Evolutionary conservation across 2,888 invertebrate species (phyloP), one percentile per base, ranked within the genome.

Genomic region (Cataglyphis livida): DNA sequence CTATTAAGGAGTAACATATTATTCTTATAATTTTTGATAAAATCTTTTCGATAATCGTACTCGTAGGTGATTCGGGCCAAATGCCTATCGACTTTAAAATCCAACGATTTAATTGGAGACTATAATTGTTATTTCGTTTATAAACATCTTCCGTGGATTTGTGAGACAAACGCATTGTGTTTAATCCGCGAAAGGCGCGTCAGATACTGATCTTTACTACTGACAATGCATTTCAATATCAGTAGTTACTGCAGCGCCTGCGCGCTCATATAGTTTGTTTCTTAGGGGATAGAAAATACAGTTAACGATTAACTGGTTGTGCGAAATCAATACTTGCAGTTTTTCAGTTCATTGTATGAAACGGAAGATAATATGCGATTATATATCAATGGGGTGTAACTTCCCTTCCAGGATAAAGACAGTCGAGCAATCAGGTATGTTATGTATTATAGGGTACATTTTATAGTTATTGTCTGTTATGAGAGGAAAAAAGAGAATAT

Each of bases 51-150:
- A 7, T 1, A 15, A 6, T 48, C 21, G 62, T 44, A 0, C 32
- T 57, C 0, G 41, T 12, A 0, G 66, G 5, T 4, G 44, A 38
- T 18, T 1, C 51, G 0, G 91, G 91, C 92, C 92, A 93, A 32
- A 86, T 6, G 6, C 6, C 35, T 7, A 93, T 84, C 0, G 90
- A 88, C 9, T 84, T 88, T 0, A 93, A 74, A 5, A 93, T 86
- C 87, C 91, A 92, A 15, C 92, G 91, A 41, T 89, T 93, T 82
- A 92, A 41, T n/a, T 88, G 86, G 1, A 92, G 82, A 21, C 90
- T 92, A 59, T 92, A 88, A 18, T 89, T 51, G 61, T 83, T 84
- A 54, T 87, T 83, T 1, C n/a, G 51, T 0, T 0, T 21, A n/a
- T 78, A 48, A 51, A 18, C 15, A 12, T 83, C 68, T 15, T 9